phyloP scores from a whole-genome alignment of 23 tunicate genomes.

The Clavelina lepadiformis region DNA sequence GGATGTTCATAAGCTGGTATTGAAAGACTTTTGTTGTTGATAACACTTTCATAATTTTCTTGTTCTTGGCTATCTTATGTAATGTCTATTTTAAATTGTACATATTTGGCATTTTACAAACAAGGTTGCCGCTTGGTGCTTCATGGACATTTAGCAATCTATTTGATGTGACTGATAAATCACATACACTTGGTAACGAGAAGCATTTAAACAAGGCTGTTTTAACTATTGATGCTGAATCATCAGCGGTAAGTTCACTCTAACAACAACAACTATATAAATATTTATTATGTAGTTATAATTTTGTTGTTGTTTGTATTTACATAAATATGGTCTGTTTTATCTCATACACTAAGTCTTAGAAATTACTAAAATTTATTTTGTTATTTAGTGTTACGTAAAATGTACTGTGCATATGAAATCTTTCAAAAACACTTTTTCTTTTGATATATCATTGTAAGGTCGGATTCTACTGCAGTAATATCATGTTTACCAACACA shows the following conservation, averaged over 20 bases:
- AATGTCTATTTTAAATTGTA: background rate
- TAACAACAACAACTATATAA: background rate
- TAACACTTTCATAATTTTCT: constrained; percentile 3
- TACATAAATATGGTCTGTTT: background rate
- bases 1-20: background rate
- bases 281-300: background rate
- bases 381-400: too few species aligned
- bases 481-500: background rate
- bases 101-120: constrained; percentile 10
- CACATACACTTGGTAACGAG: background rate
- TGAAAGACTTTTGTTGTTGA: background rate
- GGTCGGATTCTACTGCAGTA: background rate
- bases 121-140: constrained; percentile 21
- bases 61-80: background rate
- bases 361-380: too few species aligned
- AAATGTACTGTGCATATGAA: background rate
- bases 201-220: constrained; percentile 16
- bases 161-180: background rate
- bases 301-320: background rate
- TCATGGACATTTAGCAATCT: constrained; percentile 21
- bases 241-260: constrained; percentile 1
- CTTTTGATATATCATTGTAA: too few species aligned
- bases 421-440: too few species aligned
- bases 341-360: too few species aligned
- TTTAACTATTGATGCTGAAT: constrained; percentile 28